Evolutionary conservation across 2,113 vertebrate species (phyloP).

Genomic region (Malurus alboscapulatus): DNA sequence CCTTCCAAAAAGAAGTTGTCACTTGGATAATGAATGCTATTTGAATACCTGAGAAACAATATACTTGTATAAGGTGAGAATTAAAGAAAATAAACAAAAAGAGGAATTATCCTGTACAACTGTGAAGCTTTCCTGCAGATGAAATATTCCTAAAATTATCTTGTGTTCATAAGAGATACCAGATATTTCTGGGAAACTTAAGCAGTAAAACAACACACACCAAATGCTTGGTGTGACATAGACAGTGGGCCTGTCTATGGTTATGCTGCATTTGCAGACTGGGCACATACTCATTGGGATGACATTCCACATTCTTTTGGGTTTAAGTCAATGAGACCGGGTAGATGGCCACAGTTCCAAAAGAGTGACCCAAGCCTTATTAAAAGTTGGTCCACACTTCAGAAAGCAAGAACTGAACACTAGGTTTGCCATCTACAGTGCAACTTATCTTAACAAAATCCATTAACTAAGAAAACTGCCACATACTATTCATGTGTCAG

Average conservation of each 20-base stretch:
- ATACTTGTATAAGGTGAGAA: neutral
- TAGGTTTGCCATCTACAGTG: neutral
- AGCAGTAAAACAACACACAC: neutral
- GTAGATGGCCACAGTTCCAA: neutral
- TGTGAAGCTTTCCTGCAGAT: neutral
- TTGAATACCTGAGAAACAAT: neutral
- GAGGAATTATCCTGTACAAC: neutral
- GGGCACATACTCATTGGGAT: neutral
- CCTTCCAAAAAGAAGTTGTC: neutral
- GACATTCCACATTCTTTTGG: neutral
- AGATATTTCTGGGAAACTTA: neutral
- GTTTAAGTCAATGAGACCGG: neutral
- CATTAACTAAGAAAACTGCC: neutral
- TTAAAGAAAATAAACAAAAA: neutral
- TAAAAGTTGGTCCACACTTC: neutral
- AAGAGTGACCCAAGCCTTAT: neutral
- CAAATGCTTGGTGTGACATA: neutral
- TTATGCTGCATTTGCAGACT: neutral
- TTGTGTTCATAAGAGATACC: neutral
- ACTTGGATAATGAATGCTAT: neutral
- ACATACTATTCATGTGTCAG: neutral
- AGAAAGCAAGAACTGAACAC: neutral
- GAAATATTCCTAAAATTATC: slow-evolving; percentile 1
- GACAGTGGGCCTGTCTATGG: neutral
- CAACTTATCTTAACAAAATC: neutral